Base-by-base conservation (phyloP, 2,113 vertebrate genomes). In the Festucalex cinctus region DNA sequence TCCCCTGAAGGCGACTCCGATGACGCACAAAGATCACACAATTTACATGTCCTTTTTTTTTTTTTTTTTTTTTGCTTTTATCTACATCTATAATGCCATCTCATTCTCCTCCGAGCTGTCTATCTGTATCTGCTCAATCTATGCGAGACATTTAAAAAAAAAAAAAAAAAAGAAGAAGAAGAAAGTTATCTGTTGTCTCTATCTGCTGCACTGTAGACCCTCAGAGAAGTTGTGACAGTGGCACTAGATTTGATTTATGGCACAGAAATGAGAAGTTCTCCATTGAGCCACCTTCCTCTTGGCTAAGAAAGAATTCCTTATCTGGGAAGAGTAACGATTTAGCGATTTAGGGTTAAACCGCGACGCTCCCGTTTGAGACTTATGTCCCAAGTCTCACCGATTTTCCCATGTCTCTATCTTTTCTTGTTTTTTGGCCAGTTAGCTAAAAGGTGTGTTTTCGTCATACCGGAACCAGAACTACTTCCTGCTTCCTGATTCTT, bases 21-120 rank as follows among this genome's bases (percentile, higher is more conserved):
- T 90, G 85, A 87, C 72, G 82, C 81, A 84, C 51, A 7, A 20
- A 24, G 63, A 71, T 28, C 68, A 48, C 46, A 20, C 46, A 82
- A 83, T 76, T 79, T 67, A 59, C 26, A 56, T 65, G 70, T 37
- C 1, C 69, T 71, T 57, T 59, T 39, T 73, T 39, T 36, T 32
- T 44, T 32, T 49, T 63, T 22, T 43, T 17, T 5, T 44, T 17
- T 48, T 20, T 19, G 19, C 44, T 20, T 20, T 64, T 48, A 48
- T 36, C 22, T 51, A 36, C 16, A 19, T 67, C 63, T 68, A 43
- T 67, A 12, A 46, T 54, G 70, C 66, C 51, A 26, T 65, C 69
- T 74, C 68, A 53, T 19, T 20, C 48, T 62, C 57, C 57, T 54
- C 48, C 58, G 63, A 63, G 56, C 26, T 20, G 56, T 58, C 68